phyloP scores from a whole-genome alignment of 2,888 invertebrate species.

The Toxonevra muliebris region DNA sequence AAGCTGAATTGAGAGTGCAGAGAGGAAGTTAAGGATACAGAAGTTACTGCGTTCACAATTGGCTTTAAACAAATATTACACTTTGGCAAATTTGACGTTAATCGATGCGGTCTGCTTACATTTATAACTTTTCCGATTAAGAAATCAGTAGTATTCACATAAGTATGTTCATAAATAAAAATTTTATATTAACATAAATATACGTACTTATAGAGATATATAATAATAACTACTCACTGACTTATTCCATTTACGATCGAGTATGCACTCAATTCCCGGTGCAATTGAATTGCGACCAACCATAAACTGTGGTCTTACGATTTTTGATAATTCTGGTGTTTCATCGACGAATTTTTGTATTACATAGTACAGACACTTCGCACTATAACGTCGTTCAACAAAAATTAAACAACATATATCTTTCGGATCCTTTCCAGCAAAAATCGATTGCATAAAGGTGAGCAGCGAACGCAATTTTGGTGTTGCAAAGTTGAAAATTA shows the following conservation, averaged over 20 bases:
- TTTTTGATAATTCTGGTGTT: conserved; percentile 67
- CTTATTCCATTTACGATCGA: conserved; percentile 54
- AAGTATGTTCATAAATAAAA: no score
- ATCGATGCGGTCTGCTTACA: no score
- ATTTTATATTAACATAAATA: no score
- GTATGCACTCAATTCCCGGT: conserved; percentile 49
- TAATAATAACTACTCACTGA: conserved; percentile 42
- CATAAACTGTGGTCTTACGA: conserved; percentile 74
- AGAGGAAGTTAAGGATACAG: no score
- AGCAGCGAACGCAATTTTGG: conserved; percentile 71
- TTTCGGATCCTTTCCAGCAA: conserved; percentile 31
- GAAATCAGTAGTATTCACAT: no score
- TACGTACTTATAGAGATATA: background rate
- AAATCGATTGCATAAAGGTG: background rate
- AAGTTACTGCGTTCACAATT: no score
- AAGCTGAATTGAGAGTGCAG: no score
- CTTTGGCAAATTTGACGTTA: no score
- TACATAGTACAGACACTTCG: conserved; percentile 78
- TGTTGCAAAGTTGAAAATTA: conserved; percentile 70
- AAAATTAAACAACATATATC: conserved; percentile 61
- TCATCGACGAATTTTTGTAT: conserved; percentile 67
- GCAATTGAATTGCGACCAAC: conserved; percentile 68
- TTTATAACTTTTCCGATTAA: no score
- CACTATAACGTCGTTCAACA: conserved; percentile 71
- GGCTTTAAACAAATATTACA: no score